These are phyloP conservation scores for Apamea epomidion DNA, from an alignment of 2,888 invertebrate species.

Conservation along the genomic window DNA sequence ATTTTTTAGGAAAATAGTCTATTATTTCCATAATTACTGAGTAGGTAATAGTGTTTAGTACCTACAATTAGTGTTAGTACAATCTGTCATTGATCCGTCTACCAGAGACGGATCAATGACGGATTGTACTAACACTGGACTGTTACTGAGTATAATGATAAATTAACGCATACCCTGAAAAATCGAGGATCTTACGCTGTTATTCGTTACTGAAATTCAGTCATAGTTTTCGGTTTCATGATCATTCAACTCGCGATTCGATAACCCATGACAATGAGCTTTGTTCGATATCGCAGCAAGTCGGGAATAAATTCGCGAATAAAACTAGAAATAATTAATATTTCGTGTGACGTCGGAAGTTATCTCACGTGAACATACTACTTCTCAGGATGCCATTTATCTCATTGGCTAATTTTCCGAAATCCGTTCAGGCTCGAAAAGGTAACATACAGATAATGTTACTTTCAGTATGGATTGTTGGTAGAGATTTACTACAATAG, in stretches of 20 bases:
- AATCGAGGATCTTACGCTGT: background rate
- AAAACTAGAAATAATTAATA: background rate
- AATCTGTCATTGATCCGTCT: no score
- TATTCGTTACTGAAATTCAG: background rate
- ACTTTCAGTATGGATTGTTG: no score
- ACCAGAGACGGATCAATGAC: slow-evolving; percentile 16
- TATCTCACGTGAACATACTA: no score
- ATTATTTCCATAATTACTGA: slow-evolving; percentile 25
- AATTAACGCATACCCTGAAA: background rate
- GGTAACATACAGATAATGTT: no score
- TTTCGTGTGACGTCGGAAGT: no score
- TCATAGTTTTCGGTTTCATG: background rate
- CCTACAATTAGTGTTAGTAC: no score
- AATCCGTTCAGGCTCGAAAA: no score
- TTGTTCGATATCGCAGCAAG: background rate
- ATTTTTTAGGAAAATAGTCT: no score
- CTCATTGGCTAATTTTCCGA: no score
- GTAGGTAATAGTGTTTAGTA: no score
- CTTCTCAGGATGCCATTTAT: no score
- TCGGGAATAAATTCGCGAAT: background rate
- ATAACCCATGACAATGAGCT: background rate
- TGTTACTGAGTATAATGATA: background rate
- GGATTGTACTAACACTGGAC: background rate
- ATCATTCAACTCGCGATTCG: no score
- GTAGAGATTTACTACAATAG: background rate